Conservation (phyloP, 1,140 invertebrate species). For the Acromyrmex echinatior region DNA sequence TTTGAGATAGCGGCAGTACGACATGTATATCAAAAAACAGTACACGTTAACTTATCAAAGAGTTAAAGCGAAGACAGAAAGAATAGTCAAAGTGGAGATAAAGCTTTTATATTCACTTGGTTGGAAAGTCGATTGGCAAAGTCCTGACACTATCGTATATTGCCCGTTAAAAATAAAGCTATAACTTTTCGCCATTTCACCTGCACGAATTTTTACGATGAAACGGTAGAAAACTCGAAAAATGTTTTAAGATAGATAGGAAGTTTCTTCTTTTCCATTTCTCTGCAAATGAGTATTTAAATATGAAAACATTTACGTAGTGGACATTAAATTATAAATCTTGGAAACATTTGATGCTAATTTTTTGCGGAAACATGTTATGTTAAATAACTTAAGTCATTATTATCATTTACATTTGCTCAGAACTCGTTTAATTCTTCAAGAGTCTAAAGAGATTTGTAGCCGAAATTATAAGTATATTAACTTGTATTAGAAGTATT, state of each 20-base stretch:
- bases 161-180: slow-evolving; percentile 62
- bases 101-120: slow-evolving; percentile 55
- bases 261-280: neutral
- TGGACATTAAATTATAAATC: neutral
- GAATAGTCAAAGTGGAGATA: slow-evolving; percentile 9
- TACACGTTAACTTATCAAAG: neutral
- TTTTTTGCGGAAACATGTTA: neutral
- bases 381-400: neutral
- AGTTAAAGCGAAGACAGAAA: slow-evolving; percentile 10
- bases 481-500: slow-evolving; percentile 41
- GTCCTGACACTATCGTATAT: slow-evolving; percentile 16
- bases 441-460: neutral
- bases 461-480: neutral
- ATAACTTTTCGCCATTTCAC: slow-evolving; percentile 53
- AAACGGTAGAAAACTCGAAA: slow-evolving; percentile 13
- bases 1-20: neutral
- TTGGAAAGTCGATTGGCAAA: slow-evolving; percentile 66
- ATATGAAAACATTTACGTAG: neutral
- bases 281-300: slow-evolving; percentile 1
- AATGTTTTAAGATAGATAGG: neutral
- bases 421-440: slow-evolving; percentile 14
- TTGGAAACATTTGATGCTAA: neutral
- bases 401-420: neutral
- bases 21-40: neutral
- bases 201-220: slow-evolving; percentile 21